Evolutionary conservation across 2,888 invertebrate genomes (phyloP).

Genomic region (Eilema depressum): DNA sequence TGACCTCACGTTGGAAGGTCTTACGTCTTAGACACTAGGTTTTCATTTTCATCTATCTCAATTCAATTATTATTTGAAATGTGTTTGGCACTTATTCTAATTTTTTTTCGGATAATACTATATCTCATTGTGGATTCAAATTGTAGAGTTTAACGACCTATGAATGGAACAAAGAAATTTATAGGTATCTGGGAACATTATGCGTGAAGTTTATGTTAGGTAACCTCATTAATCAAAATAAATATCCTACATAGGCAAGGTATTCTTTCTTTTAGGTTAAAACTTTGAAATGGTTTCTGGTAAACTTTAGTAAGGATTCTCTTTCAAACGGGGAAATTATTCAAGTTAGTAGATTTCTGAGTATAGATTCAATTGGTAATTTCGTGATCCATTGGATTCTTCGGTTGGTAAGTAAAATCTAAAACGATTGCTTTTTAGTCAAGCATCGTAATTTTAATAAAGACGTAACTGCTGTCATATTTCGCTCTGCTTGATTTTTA

Average conservation of each 20-base stretch:
- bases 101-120: not conserved
- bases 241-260: not conserved
- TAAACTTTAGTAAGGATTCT: not conserved
- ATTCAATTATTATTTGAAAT: not conserved
- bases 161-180: slow-evolving; percentile 4
- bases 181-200: slow-evolving; percentile 2
- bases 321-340: not conserved
- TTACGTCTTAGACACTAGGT: not conserved
- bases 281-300: not conserved
- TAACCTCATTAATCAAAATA: not conserved
- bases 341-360: not conserved
- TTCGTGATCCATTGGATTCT: too few species aligned
- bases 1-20: too few species aligned
- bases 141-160: not conserved
- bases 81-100: not conserved
- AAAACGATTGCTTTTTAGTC: too few species aligned
- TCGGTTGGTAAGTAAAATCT: too few species aligned
- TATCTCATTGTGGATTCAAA: slow-evolving; percentile 1
- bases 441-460: too few species aligned
- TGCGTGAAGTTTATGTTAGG: slow-evolving; percentile 1
- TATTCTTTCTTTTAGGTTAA: not conserved
- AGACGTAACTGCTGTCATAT: too few species aligned
- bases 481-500: too few species aligned
- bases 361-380: not conserved
- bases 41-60: not conserved